phyloP scores from a whole-genome alignment of 2,113 vertebrate species.

The Beaufortia kweichowensis region DNA sequence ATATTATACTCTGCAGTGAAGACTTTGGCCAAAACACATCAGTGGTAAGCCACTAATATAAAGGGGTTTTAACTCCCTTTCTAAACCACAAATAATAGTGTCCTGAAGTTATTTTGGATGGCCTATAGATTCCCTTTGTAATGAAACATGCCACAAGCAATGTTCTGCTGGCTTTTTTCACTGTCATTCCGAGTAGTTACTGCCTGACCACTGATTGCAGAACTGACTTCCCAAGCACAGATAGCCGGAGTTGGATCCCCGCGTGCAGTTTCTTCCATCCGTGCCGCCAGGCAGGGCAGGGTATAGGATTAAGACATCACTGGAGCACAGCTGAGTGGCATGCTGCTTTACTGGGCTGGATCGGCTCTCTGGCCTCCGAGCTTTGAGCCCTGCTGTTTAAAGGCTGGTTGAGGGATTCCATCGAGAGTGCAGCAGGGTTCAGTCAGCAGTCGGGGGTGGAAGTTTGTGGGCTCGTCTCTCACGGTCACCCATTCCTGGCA shows the following conservation, averaged over 20 bases:
- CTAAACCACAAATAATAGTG: constrained; percentile 32
- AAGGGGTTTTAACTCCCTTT: constrained; percentile 3
- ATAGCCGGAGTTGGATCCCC: background rate
- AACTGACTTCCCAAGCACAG: background rate
- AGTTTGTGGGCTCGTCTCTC: constrained; percentile 51
- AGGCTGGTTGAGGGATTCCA: constrained; percentile 71
- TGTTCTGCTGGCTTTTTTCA: constrained; percentile 7
- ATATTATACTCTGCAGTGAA: background rate
- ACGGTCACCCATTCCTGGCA: constrained; percentile 42
- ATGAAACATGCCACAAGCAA: constrained; percentile 23
- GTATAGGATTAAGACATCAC: constrained; percentile 57
- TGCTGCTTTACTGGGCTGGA: constrained; percentile 70
- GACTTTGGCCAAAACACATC: constrained; percentile 5
- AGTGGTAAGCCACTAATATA: constrained; percentile 25
- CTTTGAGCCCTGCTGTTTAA: constrained; percentile 78
- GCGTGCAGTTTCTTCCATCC: constrained; percentile 23
- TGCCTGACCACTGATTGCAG: background rate
- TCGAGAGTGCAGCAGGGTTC: constrained; percentile 69
- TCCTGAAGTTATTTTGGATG: constrained; percentile 8
- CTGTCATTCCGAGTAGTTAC: constrained; percentile 4
- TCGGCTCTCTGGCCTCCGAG: constrained; percentile 65
- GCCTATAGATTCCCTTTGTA: constrained; percentile 27
- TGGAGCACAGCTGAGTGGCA: constrained; percentile 60
- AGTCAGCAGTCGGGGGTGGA: constrained; percentile 68
- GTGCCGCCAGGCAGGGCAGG: constrained; percentile 44